Base-by-base conservation (phyloP, 2,113 vertebrate genomes). In the Hystrix cristata region DNA sequence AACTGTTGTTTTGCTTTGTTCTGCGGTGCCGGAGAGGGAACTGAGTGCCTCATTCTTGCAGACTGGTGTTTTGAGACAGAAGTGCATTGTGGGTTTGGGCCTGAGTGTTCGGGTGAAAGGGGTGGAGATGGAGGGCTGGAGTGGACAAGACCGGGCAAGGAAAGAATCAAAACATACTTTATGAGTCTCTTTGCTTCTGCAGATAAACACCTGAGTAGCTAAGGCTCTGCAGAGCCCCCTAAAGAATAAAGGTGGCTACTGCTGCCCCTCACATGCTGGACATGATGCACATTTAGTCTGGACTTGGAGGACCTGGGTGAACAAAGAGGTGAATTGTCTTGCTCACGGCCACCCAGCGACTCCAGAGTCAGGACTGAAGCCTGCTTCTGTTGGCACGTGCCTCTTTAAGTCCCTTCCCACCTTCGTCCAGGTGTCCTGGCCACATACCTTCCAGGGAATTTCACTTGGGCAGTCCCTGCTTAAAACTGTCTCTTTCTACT, bases 341-440 rank as follows among this genome's bases (percentile, higher is more conserved):
- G 67, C 12, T 48, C 7, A 0, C 0, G 2, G 16, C 53, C 55
- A n/a, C 65, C 31, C 15, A 2, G 19, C 3, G 1, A 14, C 1
- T 0, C 5, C 14, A 27, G 16, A 62, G 21, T n/a, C 18, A 46
- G 69, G 62, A 9, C 14, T 14, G 12, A 7, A 31, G 13, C 51
- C 65, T 31, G 1, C 5, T 53, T 21, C 38, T n/a, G 27, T 48
- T 51, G 48, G 38, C 0, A 0, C 10, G 34, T 0, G 43, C 1
- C 34, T 43, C 0, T 25, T 19, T 18, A 19, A n/a, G 5, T 38
- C 71, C 53, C 3, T 60, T 23, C 46, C 81, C 74, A 62, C 51
- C 69, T 76, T 13, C 38, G 27, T n/a, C 27, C 31, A 5, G 62
- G 46, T 15, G 7, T 67, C 21, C 5, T 3, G 64, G 87, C 53